Percentiles rank a stretch among this genome's conserved stretches.
phyloP scores from a whole-genome alignment of 2,113 vertebrate species.

The Paedocypris sp. region DNA sequence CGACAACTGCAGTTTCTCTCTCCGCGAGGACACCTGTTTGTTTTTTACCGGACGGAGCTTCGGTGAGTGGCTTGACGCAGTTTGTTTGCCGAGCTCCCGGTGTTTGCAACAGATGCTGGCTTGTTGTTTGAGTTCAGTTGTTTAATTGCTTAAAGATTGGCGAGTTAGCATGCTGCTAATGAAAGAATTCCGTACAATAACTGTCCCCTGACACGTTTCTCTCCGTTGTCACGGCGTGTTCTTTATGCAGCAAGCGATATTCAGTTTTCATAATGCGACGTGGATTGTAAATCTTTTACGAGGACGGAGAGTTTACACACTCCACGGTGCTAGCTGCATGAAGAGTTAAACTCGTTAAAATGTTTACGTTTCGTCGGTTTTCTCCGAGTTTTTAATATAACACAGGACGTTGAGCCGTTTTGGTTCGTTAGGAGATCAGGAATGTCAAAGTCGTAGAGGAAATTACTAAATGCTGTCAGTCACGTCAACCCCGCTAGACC shows the following conservation, averaged over 20 bases:
- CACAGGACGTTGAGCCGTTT: background rate
- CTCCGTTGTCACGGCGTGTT: no score
- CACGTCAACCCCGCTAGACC: background rate
- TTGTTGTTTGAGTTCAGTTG: background rate
- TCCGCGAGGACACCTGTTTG: background rate
- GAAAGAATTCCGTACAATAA: background rate
- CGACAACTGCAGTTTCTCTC: background rate
- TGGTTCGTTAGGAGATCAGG: background rate
- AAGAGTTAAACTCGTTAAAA: background rate
- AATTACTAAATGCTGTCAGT: background rate
- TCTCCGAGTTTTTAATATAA: background rate
- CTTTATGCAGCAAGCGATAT: background rate
- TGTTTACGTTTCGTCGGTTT: background rate
- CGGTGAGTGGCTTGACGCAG: constrained; percentile 10
- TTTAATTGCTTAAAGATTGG: constrained; percentile 1
- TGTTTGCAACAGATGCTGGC: background rate
- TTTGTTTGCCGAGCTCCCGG: background rate
- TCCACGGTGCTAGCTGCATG: background rate
- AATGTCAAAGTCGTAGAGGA: background rate
- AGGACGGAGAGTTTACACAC: background rate
- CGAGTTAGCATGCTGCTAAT: constrained; percentile 25
- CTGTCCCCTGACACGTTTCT: background rate
- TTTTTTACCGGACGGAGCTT: background rate
- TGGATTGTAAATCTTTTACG: background rate
- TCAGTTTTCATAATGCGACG: background rate